Evolutionary conservation across 2,797 vertebrate species (phyloP), one percentile per base, ranked within the genome.

Genomic region (Gorsachius magnificus): DNA sequence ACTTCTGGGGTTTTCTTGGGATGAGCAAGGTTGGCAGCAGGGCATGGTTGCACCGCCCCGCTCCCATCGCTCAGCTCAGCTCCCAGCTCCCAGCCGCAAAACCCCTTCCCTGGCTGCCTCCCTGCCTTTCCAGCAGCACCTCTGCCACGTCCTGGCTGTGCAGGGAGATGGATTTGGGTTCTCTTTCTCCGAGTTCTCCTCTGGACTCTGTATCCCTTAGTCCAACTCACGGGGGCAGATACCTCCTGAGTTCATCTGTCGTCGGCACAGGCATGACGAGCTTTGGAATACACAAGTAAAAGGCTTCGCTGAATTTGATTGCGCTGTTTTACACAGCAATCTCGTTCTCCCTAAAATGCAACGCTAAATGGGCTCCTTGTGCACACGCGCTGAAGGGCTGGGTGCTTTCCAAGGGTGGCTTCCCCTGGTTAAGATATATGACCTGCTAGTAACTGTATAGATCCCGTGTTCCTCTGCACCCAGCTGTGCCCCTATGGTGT

Each of bases 231-330:
- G 4, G 53, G 41, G 58, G 19, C 22, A 21, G 21, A 26, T 28
- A 24, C 3, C 28, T 24, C 12, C 38, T 12, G n/a, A 36, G 22
- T 21, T 54, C 31, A 8, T 14, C 69, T 79, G 46, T 29, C 0
- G 0, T 9, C 0, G 1, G 45, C 53, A 22, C 8, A 4, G 5
- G 6, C 26, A 17, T 1, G 5, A 13, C 16, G 13, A 54, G 46
- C 38, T 29, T 54, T 26, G 8, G 58, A 15, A 53, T 51, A 50
- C 7, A 8, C 41, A 33, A 31, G 10, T 26, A 14, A 13, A 66
- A 68, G 20, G 24, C 11, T 63, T 31, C 0, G 1, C 21, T 24
- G 61, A 24, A 26, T 24, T 57, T 9, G 12, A 1, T 8, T 7
- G 20, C 7, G 3, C 18, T 22, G 24, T n/a, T 84, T 46, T 11